These are phyloP conservation scores for Polylopha cassiicola DNA, from an alignment of 2,888 invertebrate species.

Conservation along the genomic window DNA sequence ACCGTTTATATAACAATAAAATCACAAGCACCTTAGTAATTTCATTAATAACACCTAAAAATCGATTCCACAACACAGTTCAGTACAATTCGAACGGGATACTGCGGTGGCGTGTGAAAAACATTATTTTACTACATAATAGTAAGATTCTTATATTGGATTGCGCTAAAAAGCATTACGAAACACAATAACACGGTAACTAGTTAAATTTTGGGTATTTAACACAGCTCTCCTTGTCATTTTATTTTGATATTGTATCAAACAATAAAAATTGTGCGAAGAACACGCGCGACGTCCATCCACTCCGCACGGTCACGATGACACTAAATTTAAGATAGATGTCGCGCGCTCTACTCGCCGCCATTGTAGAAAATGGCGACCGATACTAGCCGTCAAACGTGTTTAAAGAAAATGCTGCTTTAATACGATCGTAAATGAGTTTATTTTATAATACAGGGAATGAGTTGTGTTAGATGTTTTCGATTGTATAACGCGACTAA, in stretches of 20 bases:
- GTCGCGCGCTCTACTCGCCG: conserved; percentile 65
- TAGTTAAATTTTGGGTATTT: conserved; percentile 34
- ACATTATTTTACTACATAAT: conserved; percentile 65
- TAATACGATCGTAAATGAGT: neutral
- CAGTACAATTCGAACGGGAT: conserved; percentile 68
- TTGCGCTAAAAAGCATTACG: conserved; percentile 31
- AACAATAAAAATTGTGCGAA: conserved; percentile 47
- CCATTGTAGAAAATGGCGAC: conserved; percentile 71
- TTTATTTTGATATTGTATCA: conserved; percentile 62
- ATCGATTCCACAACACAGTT: conserved; percentile 72
- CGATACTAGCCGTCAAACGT: conserved; percentile 53
- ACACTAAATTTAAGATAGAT: conserved; percentile 70
- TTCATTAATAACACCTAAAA: conserved; percentile 77
- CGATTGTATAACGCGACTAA: conserved; percentile 57
- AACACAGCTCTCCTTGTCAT: conserved; percentile 53
- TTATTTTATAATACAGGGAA: conserved; percentile 26
- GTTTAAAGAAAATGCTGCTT: conserved; percentile 33
- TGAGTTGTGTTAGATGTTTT: conserved; percentile 41
- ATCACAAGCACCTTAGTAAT: conserved; percentile 69
- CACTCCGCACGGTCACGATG: conserved; percentile 57
- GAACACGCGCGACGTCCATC: conserved; percentile 42
- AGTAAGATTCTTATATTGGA: conserved; percentile 32
- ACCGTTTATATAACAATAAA: conserved; percentile 55
- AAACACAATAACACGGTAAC: conserved; percentile 31
- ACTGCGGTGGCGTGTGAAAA: conserved; percentile 67